A percentile compares a stretch with the other conserved stretches of the same genome.
These are phyloP conservation scores for Drosophila murphyi DNA, from an alignment of 1,140 invertebrate genomes.

Conservation along the genomic window DNA sequence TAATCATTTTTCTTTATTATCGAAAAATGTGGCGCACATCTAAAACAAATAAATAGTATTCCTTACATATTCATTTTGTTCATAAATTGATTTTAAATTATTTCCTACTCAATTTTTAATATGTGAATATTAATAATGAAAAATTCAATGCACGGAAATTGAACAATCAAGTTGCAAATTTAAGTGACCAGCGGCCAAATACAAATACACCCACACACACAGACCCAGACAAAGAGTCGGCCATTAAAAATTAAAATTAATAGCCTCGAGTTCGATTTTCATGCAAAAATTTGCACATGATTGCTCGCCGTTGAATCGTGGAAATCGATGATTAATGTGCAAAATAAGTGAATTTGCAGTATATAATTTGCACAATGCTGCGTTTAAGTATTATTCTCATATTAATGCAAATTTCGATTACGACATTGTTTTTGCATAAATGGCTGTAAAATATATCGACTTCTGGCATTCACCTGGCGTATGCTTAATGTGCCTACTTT, in stretches of 20 bases:
- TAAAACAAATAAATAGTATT: too few species aligned
- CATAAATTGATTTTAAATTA: not conserved
- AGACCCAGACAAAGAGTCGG: not conserved
- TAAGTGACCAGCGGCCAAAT: constrained; percentile 21
- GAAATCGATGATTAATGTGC: constrained; percentile 73
- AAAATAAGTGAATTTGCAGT: constrained; percentile 29
- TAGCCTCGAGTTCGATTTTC: constrained; percentile 52
- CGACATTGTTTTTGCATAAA: constrained; percentile 21
- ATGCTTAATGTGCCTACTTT: constrained; percentile 40
- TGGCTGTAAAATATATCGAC: not conserved
- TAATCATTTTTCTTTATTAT: too few species aligned
- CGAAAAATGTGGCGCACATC: too few species aligned
- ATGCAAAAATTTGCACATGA: constrained; percentile 66
- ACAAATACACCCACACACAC: constrained; percentile 1
- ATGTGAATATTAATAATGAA: constrained; percentile 1
- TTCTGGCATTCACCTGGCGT: constrained; percentile 26
- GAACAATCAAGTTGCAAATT: constrained; percentile 24
- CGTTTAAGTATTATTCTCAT: constrained; percentile 1
- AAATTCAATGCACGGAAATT: constrained; percentile 16
- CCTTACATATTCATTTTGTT: not conserved
- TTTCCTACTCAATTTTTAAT: not conserved
- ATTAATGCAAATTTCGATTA: constrained; percentile 9
- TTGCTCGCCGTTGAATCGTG: constrained; percentile 43
- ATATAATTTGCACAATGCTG: constrained; percentile 17
- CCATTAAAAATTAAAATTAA: constrained; percentile 66